Base-by-base conservation (phyloP, 2,113 vertebrate genomes). In the Buteo buteo region DNA sequence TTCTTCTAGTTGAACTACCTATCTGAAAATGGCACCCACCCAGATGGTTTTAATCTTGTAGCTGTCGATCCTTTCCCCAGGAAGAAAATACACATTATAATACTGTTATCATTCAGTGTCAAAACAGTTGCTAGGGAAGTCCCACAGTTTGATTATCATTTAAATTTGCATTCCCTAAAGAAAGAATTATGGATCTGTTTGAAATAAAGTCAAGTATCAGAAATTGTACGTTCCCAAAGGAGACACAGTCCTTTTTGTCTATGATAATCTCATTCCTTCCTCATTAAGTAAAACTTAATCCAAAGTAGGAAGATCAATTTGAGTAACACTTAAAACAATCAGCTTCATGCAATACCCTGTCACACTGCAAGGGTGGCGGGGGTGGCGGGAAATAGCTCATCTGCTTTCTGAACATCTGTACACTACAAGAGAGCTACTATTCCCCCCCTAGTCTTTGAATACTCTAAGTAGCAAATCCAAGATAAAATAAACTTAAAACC, bases 241-340 rank as follows among this genome's bases (percentile, higher is more conserved):
- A 77, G 69, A 79, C 70, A 36, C 4, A 44, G 86, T 34, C 78
- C 72, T 96, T 93, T 96, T 91, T 87, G 72, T 67, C 58, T 85
- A 32, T 40, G 59, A 52, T 89, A 94, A 96, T 94, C 82, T 86
- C 81, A 78, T 96, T 93, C 92, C 44, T 88, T 64, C 64, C 76
- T 86, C 62, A 84, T 91, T 91, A 92, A 97, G 66, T 91, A 91
- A 83, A 94, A 95, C 88, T 94, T 93, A 96, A 94, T 94, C 81
- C 90, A 57, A 95, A 94, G 71, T 79, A 96, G 87, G 73, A 65
- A 83, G 95, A 96, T 95, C 82, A 96, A 80, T 94, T 81, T 82
- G 86, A 93, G 73, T 29, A 93, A 81, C 84, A 92, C 79, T 95
- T 94, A 88, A 83, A 96, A 94, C 86, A 90, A 84, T 38, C 69